Base-by-base conservation (phyloP, 2,888 invertebrate genomes). In the Kuschelorhynchus macadamiae region DNA sequence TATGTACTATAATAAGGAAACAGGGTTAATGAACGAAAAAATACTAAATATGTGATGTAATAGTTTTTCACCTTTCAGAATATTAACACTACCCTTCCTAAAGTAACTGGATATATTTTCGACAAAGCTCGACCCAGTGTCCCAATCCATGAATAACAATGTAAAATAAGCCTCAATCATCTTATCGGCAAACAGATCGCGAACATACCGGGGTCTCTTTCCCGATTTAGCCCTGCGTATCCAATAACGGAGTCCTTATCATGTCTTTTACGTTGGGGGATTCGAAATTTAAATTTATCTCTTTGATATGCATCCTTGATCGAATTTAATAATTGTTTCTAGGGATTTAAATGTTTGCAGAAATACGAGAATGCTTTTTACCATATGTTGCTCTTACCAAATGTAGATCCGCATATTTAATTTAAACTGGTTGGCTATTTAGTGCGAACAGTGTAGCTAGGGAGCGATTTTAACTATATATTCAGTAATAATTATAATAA, bases 171-270 rank as follows among this genome's bases (percentile, higher is more conserved):
- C 67, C 67, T 67, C 71, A 71, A 67, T 73, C 72, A 74, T 73
- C 75, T 75, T 75, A 75, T 75, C 75, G 71, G 66, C 73, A 72
- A 76, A 77, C 76, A 77, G 76, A 78, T 78, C 77, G 73, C 72
- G 77, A 76, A 75, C 78, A 78, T 78, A 76, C 74, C 76, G 74
- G 75, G 71, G 71, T 46, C 50, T 50, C 46, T 46, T 32, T 63
- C 59, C 66, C 61, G 62, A 62, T 67, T 70, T 64, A 49, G 61
- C 60, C 61, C 61, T 30, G 25, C 55, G 59, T 74, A 72, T 70
- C 74, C 73, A 75, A 74, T 72, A 74, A 75, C 72, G 61, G 46
- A 44, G 64, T 61, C 62, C 71, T 68, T 66, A 70, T 71, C 59
- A 66, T 60, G 63, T 65, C 70, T 55, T 47, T 36, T 62, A 39